These are phyloP conservation scores for Meliscaeva auricollis DNA, from an alignment of 2,888 invertebrate genomes.

Conservation along the genomic window DNA sequence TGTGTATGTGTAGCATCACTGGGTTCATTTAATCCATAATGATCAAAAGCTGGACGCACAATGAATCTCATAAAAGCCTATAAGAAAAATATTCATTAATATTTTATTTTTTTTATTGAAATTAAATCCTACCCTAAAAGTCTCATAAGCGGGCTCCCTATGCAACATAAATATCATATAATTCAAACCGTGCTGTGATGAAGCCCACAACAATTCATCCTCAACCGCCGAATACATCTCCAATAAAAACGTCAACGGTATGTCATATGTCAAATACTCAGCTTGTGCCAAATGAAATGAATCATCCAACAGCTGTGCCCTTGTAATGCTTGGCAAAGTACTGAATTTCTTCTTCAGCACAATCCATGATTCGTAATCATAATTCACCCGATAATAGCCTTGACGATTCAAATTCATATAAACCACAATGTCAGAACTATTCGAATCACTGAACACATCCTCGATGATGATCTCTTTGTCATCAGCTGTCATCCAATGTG, in stretches of 20 bases:
- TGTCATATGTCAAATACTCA: constrained; percentile 86
- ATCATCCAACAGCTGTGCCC: constrained; percentile 90
- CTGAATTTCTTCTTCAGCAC: constrained; percentile 85
- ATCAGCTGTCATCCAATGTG: constrained; percentile 82
- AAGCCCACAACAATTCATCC: constrained; percentile 87
- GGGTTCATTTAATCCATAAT: constrained; percentile 85
- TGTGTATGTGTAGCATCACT: constrained; percentile 85
- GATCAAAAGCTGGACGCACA: constrained; percentile 83
- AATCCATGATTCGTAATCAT: constrained; percentile 87
- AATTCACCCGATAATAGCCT: constrained; percentile 88
- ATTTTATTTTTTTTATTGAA: no score
- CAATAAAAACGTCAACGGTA: constrained; percentile 85
- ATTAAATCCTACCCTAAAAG: constrained; percentile 85
- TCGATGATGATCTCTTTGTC: constrained; percentile 80
- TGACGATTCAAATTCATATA: constrained; percentile 85
- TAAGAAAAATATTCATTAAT: not conserved
- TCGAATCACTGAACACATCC: constrained; percentile 79
- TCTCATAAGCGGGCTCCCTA: constrained; percentile 86
- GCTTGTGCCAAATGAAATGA: constrained; percentile 86
- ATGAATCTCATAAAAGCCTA: constrained; percentile 84
- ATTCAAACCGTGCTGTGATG: constrained; percentile 86
- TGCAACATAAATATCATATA: constrained; percentile 86
- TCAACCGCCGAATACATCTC: constrained; percentile 84
- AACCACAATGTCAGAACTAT: constrained; percentile 80
- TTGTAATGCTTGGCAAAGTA: constrained; percentile 86